Percentiles rank a stretch among this genome's conserved stretches.
Conservation (phyloP, 2,888 invertebrate genomes). For the Ecdyonurus torrentis region DNA sequence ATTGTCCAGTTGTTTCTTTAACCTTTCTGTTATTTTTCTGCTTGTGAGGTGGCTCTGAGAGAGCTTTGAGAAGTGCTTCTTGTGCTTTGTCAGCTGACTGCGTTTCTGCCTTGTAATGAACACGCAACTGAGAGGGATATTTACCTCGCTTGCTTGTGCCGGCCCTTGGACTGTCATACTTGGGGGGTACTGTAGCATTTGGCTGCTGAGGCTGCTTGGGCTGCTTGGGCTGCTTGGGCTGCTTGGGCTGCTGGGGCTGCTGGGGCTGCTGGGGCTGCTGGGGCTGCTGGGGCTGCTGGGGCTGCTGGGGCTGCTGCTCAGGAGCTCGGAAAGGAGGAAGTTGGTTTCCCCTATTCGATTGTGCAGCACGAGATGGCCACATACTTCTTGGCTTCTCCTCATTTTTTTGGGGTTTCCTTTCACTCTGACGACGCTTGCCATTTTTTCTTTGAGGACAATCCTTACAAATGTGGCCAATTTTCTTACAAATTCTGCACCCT, state of each 20-base stretch:
- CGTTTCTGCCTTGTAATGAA: too few relatives aligned
- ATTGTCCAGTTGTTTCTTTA: too few relatives aligned
- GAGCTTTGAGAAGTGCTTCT: too few relatives aligned
- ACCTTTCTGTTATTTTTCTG: too few relatives aligned
- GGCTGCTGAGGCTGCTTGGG: neutral
- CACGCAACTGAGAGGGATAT: too few relatives aligned
- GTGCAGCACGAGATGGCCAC: neutral
- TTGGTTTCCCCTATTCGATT: neutral
- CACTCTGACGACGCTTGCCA: neutral
- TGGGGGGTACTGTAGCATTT: neutral
- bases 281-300: neutral
- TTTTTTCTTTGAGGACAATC: slow-evolving; percentile 24
- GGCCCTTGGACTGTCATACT: neutral
- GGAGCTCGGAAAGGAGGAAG: neutral
- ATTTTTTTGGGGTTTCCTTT: neutral
- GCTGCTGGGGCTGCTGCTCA: neutral
- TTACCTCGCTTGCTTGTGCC: neutral
- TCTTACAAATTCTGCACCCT: slow-evolving; percentile 32
- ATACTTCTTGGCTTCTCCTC: neutral
- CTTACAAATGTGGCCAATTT: slow-evolving; percentile 33
- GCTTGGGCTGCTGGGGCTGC: neutral
- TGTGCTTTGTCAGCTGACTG: too few relatives aligned
- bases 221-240: neutral
- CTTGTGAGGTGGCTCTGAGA: too few relatives aligned
- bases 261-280: slow-evolving; percentile 6